Conservation (phyloP, 2,888 invertebrate species). For the Drosophila ezoana region DNA sequence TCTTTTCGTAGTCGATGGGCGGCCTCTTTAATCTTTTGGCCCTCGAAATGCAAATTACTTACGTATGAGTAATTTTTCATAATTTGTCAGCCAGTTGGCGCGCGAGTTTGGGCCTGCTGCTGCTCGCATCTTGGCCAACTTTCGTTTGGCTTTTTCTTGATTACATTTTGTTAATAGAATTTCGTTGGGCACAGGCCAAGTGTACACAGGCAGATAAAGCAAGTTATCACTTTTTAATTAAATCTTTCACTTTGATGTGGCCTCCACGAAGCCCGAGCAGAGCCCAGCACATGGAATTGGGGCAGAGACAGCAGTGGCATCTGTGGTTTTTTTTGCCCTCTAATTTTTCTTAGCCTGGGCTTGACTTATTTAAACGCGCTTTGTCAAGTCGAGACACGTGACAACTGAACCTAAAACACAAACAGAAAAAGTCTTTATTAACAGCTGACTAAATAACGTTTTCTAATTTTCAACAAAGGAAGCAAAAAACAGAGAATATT, state of each 20-base stretch:
- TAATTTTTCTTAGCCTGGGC: background rate
- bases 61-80: conserved; percentile 72
- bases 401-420: conserved; percentile 14
- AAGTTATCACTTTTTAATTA: conserved; percentile 78
- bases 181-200: conserved; percentile 52
- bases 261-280: background rate
- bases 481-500: conserved; percentile 1
- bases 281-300: background rate
- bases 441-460: conserved; percentile 17
- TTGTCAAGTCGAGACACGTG: conserved; percentile 8
- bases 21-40: conserved; percentile 51
- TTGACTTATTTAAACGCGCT: conserved; percentile 9
- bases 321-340: conserved; percentile 16
- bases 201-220: conserved; percentile 43
- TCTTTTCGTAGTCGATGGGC: background rate
- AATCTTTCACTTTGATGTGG: conserved; percentile 73
- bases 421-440: conserved; percentile 18
- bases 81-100: conserved; percentile 55
- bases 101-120: background rate
- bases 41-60: conserved; percentile 65
- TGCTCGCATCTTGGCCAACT: conserved; percentile 33
- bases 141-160: conserved; percentile 52
- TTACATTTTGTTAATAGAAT: conserved; percentile 73
- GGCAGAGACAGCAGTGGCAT: background rate
- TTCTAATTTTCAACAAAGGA: background rate